These are phyloP conservation scores for Pachycephus smyrnensis DNA, from an alignment of 2,888 invertebrate genomes.

Conservation along the genomic window DNA sequence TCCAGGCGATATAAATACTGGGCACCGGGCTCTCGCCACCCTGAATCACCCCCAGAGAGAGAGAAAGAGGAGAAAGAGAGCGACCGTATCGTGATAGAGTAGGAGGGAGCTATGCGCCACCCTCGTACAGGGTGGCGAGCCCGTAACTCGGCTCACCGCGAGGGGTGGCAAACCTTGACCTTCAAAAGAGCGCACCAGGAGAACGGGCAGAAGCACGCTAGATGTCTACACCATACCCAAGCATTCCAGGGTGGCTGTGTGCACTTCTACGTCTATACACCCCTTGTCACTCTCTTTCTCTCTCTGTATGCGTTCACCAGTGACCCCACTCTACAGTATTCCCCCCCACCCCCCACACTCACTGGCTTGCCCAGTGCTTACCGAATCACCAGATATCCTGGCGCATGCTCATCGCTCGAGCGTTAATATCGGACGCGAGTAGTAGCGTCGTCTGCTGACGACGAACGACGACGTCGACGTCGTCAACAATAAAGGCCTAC, in stretches of 20 bases:
- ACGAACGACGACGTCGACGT: too few species aligned
- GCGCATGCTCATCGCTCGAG: not conserved
- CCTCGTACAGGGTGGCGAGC: not conserved
- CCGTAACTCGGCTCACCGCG: not conserved
- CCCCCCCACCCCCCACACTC: not conserved
- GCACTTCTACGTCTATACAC: not conserved
- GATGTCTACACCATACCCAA: not conserved
- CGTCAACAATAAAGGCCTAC: not conserved
- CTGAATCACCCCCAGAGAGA: slow-evolving; percentile 19
- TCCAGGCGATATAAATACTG: slow-evolving; percentile 63
- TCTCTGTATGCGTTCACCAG: not conserved
- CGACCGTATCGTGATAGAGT: not conserved
- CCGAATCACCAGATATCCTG: not conserved
- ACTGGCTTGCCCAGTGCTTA: not conserved
- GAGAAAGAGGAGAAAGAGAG: not conserved
- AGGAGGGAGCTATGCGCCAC: not conserved
- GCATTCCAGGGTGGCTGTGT: not conserved
- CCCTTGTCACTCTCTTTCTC: slow-evolving; percentile 22
- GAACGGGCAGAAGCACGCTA: slow-evolving; percentile 25
- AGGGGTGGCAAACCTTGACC: slow-evolving; percentile 60
- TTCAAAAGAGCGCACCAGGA: slow-evolving; percentile 51
- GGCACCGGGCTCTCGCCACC: slow-evolving; percentile 55
- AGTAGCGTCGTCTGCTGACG: not conserved
- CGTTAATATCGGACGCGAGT: not conserved
- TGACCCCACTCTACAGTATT: not conserved